These are phyloP conservation scores for Toxonevra muliebris DNA, from an alignment of 2,888 invertebrate genomes.

Conservation along the genomic window DNA sequence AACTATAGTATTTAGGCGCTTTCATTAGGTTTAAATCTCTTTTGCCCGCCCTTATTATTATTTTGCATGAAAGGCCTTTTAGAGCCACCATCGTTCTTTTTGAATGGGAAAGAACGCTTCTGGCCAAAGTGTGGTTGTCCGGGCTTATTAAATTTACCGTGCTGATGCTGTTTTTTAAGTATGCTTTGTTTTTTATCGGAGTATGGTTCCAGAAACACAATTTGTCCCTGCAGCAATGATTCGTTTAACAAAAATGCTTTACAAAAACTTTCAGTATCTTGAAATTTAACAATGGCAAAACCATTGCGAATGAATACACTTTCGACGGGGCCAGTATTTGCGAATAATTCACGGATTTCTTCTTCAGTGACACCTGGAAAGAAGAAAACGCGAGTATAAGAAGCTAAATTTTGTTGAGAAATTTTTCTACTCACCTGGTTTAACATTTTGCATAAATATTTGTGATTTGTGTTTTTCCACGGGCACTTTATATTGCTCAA, in stretches of 20 bases:
- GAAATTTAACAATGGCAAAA: constrained; percentile 49
- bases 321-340: constrained; percentile 45
- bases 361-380: constrained; percentile 38
- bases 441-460: constrained; percentile 38
- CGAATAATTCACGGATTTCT: constrained; percentile 43
- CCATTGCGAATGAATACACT: constrained; percentile 28
- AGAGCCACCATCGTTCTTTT: too few relatives aligned
- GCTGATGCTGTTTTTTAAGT: constrained; percentile 14
- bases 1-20: too few relatives aligned
- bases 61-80: too few relatives aligned
- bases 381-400: constrained; percentile 4
- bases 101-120: constrained; percentile 33
- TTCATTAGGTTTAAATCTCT: too few relatives aligned
- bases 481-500: constrained; percentile 36
- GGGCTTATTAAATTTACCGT: too few relatives aligned
- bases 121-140: constrained; percentile 5
- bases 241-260: constrained; percentile 54
- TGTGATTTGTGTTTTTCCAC: constrained; percentile 21
- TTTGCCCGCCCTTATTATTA: too few relatives aligned
- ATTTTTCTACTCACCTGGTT: constrained; percentile 30
- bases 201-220: constrained; percentile 53
- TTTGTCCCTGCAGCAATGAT: constrained; percentile 35
- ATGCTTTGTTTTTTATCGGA: constrained; percentile 44
- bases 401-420: not conserved
- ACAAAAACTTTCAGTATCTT: constrained; percentile 50